phyloP scores from a whole-genome alignment of 2,797 vertebrate species.

The Enteromius paludinosus region DNA sequence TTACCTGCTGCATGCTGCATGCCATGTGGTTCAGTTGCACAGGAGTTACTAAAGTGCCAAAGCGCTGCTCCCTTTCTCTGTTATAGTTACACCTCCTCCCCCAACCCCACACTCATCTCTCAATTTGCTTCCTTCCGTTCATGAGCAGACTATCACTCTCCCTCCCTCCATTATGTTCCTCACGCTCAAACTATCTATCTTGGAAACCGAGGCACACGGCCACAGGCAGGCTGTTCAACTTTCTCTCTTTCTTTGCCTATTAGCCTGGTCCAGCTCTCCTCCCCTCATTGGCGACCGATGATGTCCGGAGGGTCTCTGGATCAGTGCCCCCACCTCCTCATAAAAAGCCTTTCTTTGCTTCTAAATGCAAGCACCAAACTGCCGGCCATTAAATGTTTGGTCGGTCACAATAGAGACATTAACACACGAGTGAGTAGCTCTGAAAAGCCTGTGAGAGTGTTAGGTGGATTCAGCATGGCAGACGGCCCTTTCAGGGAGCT shows the following conservation, averaged over 20 bases:
- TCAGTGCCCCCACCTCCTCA: constrained; percentile 48
- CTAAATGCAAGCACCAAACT: constrained; percentile 78
- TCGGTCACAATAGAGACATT: constrained; percentile 81
- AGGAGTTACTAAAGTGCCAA: constrained; percentile 22
- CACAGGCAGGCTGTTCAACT: constrained; percentile 13
- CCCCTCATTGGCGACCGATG: constrained; percentile 26
- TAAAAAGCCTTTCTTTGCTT: constrained; percentile 50
- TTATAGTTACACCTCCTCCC: constrained; percentile 37
- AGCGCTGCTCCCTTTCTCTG: neutral
- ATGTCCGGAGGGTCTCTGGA: constrained; percentile 43
- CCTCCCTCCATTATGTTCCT: constrained; percentile 41
- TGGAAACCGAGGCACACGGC: constrained; percentile 39
- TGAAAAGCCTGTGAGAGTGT: constrained; percentile 71
- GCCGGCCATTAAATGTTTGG: constrained; percentile 76
- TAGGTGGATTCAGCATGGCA: constrained; percentile 72
- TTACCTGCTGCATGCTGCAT: constrained; percentile 69
- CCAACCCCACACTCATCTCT: constrained; percentile 33
- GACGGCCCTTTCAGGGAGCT: constrained; percentile 73
- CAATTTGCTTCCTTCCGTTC: constrained; percentile 44
- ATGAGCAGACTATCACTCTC: constrained; percentile 34
- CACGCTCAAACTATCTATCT: constrained; percentile 38
- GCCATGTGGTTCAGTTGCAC: constrained; percentile 38
- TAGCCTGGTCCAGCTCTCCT: constrained; percentile 31
- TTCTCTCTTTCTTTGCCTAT: constrained; percentile 44
- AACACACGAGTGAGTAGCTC: constrained; percentile 81